Conservation (phyloP, 2,113 vertebrate genomes). For the Phocoena sinus region DNA sequence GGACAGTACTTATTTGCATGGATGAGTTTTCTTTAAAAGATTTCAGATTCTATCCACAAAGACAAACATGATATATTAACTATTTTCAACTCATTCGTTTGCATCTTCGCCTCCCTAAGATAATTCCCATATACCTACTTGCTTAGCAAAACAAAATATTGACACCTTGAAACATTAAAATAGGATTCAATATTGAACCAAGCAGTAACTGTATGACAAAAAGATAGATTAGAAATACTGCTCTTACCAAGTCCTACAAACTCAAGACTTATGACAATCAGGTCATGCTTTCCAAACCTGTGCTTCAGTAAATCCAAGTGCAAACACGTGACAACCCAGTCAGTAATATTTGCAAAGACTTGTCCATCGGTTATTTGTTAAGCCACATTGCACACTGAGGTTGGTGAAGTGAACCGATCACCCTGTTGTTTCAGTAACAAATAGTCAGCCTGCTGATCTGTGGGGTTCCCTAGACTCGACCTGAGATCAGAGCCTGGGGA, state of each 20-base stretch:
- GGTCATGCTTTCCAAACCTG: background rate
- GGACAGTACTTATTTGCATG: background rate
- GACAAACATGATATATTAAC: background rate
- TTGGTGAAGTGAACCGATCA: background rate
- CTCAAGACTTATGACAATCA: background rate
- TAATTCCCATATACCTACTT: background rate
- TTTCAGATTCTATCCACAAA: background rate
- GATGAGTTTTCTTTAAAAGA: background rate
- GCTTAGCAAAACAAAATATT: background rate
- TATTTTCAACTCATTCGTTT: background rate
- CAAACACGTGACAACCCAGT: background rate
- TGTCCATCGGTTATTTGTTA: background rate
- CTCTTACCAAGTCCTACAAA: background rate
- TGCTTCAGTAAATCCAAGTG: background rate
- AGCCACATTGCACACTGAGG: background rate
- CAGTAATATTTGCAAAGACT: background rate
- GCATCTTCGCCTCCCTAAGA: no score
- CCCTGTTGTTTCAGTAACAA: background rate
- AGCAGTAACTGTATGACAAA: background rate
- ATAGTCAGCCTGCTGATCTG: no score
- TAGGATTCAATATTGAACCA: background rate
- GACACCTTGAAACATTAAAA: background rate
- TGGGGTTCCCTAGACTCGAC: fast-evolving
- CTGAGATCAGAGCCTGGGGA: no score
- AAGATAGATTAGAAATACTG: background rate